Base-by-base conservation (phyloP, 2,797 vertebrate genomes). In the Myotis findleyi region DNA sequence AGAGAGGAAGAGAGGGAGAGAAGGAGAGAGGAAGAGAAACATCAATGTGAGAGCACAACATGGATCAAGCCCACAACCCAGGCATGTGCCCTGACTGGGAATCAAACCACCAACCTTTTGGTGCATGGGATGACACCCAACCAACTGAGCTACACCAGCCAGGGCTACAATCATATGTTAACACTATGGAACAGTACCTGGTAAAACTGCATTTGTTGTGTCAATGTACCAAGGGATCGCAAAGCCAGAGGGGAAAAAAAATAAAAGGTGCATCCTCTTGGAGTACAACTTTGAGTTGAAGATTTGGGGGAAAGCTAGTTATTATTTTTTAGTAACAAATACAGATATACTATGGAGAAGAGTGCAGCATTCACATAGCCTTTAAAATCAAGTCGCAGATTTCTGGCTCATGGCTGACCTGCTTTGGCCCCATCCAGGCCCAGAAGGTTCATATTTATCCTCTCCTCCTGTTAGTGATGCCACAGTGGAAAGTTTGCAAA, bases 401-500 rank as follows among this genome's bases (percentile, higher is more conserved):
- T 90, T 76, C 66, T 25, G 33, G 75, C 6, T 68, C 53, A 30
- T 30, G 20, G 25, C 47, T 53, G 36, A 20, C 73, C 59, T 73
- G 41, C 47, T 36, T 30, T 30, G 77, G 23, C 57, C 55, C 30
- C 3, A 6, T 16, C 55, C 30, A 23, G 51, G 66, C 30, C 47
- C 23, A 11, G 14, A 47, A 57, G 6, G 51, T 47, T 93, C 77
- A 41, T 57, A 9, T 66, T 30, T 79, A 82, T 76, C 51, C 80
- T 71, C 44, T 49, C 72, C 36, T 62, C 49, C 47, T 6, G 10
- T 81, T 51, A 33, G 47, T 0, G 25, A 87, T 6, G 49, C 69
- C 8, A 1, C 25, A 57, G 85, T 62, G 71, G 79, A 51, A 91
- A 94, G 86, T 79, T 27, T 90, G 81, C 79, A 71, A 91, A 92